phyloP scores from a whole-genome alignment of 2,797 vertebrate genomes.

The Cichlasoma orientale region DNA sequence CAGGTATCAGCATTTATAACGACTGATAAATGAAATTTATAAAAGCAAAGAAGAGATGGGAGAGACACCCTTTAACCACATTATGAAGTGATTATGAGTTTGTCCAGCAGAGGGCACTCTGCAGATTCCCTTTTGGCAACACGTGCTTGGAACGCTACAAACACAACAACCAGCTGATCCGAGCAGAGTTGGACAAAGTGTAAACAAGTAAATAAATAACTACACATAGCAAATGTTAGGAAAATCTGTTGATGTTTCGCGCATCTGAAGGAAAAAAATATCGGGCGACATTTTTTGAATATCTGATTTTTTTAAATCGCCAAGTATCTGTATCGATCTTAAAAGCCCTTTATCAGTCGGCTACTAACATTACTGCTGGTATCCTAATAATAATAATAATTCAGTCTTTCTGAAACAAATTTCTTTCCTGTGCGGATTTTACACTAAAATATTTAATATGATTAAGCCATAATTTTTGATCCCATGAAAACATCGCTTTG shows the following conservation, averaged over 20 bases:
- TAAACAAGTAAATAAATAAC: background rate
- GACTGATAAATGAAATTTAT: background rate
- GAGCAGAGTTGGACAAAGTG: background rate
- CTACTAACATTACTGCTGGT: background rate
- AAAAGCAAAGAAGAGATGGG: background rate
- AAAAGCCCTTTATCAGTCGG: background rate
- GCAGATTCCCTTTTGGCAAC: background rate
- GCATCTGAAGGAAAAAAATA: background rate
- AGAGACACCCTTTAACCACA: background rate
- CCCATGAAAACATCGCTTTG: constrained; percentile 30
- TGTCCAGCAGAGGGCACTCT: background rate
- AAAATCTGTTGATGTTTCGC: background rate
- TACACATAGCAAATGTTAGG: background rate
- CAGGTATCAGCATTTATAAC: background rate
- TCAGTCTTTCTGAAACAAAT: background rate
- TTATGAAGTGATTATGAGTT: background rate
- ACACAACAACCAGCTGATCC: background rate
- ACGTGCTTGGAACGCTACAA: background rate
- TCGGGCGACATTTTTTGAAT: rapidly evolving
- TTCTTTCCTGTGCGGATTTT: background rate
- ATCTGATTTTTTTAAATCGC: background rate
- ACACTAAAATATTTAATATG: constrained; percentile 2
- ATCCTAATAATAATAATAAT: background rate
- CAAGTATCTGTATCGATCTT: background rate
- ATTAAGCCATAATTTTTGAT: background rate